Percentiles rank a stretch among this genome's conserved stretches.
These are phyloP conservation scores for Myioborus melanocephalus DNA, from an alignment of 2,797 vertebrate genomes.

Conservation along the genomic window DNA sequence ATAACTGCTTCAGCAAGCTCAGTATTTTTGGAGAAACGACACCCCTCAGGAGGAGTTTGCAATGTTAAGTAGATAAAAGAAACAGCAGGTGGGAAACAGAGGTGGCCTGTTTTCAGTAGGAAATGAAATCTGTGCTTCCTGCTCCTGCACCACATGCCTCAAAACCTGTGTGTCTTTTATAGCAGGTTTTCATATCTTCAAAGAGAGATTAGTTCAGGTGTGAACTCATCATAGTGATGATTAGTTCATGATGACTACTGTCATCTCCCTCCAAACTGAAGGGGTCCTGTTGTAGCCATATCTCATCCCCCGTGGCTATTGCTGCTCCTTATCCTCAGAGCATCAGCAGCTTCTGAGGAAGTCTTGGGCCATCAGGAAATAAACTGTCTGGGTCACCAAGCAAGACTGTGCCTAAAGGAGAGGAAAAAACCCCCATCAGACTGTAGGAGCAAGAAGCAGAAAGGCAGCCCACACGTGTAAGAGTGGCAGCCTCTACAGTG, in stretches of 20 bases:
- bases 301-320: neutral
- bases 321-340: neutral
- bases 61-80: neutral
- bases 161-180: neutral
- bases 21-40: neutral
- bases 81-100: neutral
- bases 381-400: neutral
- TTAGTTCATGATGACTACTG: neutral
- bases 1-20: neutral
- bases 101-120: neutral
- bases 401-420: neutral
- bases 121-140: neutral
- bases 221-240: neutral
- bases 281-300: neutral
- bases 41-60: neutral
- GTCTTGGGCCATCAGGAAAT: neutral
- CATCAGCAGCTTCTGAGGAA: neutral
- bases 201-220: neutral
- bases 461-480: constrained; percentile 19
- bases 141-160: neutral
- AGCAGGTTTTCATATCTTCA: neutral
- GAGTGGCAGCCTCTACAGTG: constrained; percentile 56
- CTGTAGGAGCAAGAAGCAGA: constrained; percentile 26
- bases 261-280: neutral
- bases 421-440: neutral